Evolutionary conservation across 92 coral and sea anemone species (phyloP), one percentile per base, ranked within the genome.

Genomic region (Palythoa grandis): DNA sequence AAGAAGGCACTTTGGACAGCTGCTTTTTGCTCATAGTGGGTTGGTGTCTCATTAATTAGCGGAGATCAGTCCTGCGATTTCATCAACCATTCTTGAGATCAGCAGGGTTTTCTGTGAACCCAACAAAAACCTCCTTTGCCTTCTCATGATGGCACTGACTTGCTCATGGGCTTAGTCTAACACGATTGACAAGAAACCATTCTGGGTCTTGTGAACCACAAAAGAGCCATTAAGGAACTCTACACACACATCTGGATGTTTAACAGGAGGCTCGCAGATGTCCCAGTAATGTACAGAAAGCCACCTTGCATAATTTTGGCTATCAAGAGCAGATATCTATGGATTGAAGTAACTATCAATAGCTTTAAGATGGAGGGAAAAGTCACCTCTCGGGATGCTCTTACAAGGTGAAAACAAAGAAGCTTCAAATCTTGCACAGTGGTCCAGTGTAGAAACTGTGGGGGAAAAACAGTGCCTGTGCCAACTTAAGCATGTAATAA

Each of bases 81-180:
- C 88, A 48, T 70, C 76, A 58, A 89, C 68, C 90, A 89, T 92
- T 84, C 92, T 20, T 12, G 75, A 6, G 24, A 89, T 52, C 92
- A 40, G 89, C 83, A 6, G 95, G 92, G 35, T 29, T 29, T 29
- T 29, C 35, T 0, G 35, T 29, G 35, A 29, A 29, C 35, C 35
- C 35, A 29, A 29, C 35, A 29, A 29, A n/a, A 29, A 29, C 35
- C 1, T 29, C 35, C 35, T 29, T 29, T 1, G 35, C 35, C 35
- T 29, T 29, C 1, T 29, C 35, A 29, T 29, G 35, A 29, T 29
- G 35, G 35, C 0, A 1, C 0, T 29, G 35, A 29, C 35, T 29
- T 29, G 35, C 1, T 29, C 35, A 29, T 29, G 0, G 35, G 35
- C 35, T 29, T 29, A 29, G 35, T 29, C 35, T 29, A 29, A 29